Conservation (phyloP, 2,888 invertebrate species). For the Drosophila bunnanda region DNA sequence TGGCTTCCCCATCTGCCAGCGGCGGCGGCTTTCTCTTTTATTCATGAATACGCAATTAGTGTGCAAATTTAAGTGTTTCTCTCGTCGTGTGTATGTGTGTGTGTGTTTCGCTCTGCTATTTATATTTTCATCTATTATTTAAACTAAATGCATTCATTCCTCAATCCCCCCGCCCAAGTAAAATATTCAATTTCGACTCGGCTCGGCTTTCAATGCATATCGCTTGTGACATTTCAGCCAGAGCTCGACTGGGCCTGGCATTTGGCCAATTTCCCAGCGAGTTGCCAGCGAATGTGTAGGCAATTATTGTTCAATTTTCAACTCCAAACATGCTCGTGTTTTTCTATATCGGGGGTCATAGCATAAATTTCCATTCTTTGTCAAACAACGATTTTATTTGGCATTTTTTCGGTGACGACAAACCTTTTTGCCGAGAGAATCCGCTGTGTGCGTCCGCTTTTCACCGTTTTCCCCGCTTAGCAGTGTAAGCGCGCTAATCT, state of each 20-base stretch:
- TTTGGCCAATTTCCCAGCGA: conserved; percentile 28
- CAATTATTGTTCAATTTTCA: conserved; percentile 43
- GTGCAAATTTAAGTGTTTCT: conserved; percentile 73
- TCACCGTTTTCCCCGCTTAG: background rate
- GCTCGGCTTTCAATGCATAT: conserved; percentile 25
- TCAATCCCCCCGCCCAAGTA: conserved; percentile 22
- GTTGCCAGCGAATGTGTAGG: conserved; percentile 26
- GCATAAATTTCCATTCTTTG: conserved; percentile 28
- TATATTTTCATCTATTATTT: conserved; percentile 71
- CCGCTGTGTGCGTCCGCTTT: background rate
- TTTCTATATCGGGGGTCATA: conserved; percentile 9
- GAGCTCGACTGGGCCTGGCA: conserved; percentile 17
- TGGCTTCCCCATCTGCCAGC: conserved; percentile 13
- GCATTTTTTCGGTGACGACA: background rate
- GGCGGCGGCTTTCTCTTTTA: conserved; percentile 56
- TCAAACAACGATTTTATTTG: conserved; percentile 15
- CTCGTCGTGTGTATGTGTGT: background rate
- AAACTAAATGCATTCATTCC: conserved; percentile 63
- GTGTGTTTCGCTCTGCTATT: conserved; percentile 47
- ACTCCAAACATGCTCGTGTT: conserved; percentile 37
- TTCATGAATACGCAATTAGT: conserved; percentile 79
- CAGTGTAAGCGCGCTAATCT: conserved; percentile 11
- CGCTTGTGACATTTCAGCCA: conserved; percentile 20
- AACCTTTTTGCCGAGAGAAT: background rate
- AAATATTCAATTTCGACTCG: conserved; percentile 65